Evolutionary conservation across 2,888 invertebrate species (phyloP), one percentile per base, ranked within the genome.

Genomic region (Pecten maximus): DNA sequence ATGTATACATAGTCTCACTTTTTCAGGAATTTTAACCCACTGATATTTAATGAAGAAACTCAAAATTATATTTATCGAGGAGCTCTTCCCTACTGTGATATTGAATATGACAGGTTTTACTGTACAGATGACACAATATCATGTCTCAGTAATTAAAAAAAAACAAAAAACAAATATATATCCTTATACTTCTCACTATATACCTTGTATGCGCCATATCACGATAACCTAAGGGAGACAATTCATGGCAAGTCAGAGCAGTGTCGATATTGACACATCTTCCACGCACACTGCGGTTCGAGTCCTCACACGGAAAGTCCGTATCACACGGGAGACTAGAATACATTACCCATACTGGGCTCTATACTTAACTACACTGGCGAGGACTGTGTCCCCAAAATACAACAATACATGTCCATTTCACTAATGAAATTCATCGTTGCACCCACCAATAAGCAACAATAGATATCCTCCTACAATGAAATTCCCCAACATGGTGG

Each of bases 181-280:
- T 74, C 35, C 35, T 35, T 74, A 35, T 35, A 74, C 74, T 74
- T 74, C 74, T 74, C 74, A 74, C 35, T 35, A 35, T 35, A 74
- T 74, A 74, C 28, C 28, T 74, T 74, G 74, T 74, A 74, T 12
- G 35, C 74, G 35, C 74, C 74, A 74, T 74, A 74, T 74, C 74
- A 74, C 74, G 74, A 74, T 35, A 74, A 74, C 35, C 35, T 12
- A 74, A 23, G 74, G 74, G 74, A 74, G 74, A 74, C 74, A 74
- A 74, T 35, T 74, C 74, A 74, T 74, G 74, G 74, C 74, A 74
- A 74, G 74, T 74, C 74, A 74, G 74, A 74, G 74, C 74, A 74
- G 74, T 35, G 74, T 74, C 10, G 44, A 44, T 44, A 74, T 74
- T 23, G 23, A 35, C 35, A 74, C 74, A 35, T 74, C 74, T 3